Base-by-base conservation (phyloP, 92 coral and sea anemone species). In the Siderastrea siderea region DNA sequence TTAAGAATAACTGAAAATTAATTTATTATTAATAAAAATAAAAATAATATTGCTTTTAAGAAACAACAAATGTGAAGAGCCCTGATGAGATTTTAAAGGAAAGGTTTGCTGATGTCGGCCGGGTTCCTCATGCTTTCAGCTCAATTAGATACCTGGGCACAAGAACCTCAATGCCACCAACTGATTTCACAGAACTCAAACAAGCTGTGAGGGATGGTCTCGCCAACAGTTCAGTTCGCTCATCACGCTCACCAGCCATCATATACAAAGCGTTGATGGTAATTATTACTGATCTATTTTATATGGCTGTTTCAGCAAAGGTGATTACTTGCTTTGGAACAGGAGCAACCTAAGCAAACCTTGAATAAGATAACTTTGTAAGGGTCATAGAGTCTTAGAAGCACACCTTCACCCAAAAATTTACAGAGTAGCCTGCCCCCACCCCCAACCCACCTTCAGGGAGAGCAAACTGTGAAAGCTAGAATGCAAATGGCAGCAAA, bases 81-180 rank as follows among this genome's bases (percentile, higher is more conserved):
- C 98, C 99, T 60, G 96, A 98, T 74, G 99, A 96, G 78, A 92
- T 98, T 53, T 75, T 98, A 76, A 95, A 98, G 90, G 96, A 98
- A 80, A 88, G 99, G 54, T 98, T 98, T 95, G 94, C 98, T 6
- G 95, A 91, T 89, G 90, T 92, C 57, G 95, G 98, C 66, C 91
- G 96, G 71, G 47, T 92, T 75, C 99, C 99, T 16, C 95, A 92
- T 81, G 99, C 99, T 45, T 98, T 98, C 73, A 98, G 99, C 79
- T 98, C 96, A 43, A 95, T 98, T 78, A 92, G 85, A 71, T 98
- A 98, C 77, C 84, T 98, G 12, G 99, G 99, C 10, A 92, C 96
- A 84, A 94, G 92, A 84, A 98, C 99, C 16, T 52, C 68, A 71
- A 51, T 85, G 47, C 94, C 92, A 52, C 95, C 94, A 68, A 98